Base-by-base conservation (phyloP, 2,797 vertebrate genomes). In the Coranthus polyacanthus region DNA sequence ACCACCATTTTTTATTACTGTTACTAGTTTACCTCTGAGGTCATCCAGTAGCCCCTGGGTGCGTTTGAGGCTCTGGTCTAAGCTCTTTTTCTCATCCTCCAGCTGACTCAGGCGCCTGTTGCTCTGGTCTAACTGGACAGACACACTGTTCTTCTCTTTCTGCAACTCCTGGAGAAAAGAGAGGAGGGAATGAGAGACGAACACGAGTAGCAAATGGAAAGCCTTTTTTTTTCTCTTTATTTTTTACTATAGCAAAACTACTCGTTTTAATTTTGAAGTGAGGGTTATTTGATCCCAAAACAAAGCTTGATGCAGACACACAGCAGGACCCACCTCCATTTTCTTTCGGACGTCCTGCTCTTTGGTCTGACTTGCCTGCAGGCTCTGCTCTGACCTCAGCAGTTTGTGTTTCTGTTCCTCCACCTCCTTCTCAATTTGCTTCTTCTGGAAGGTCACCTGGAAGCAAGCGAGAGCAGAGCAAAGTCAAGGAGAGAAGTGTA, bases 341-440 rank as follows among this genome's bases (percentile, higher is more conserved):
- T 72, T 94, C 76, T 92, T 95, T 79, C 83, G 90, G 21, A 95
- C 66, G 37, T 96, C 95, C 6, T 70, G 82, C 74, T 97, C 96
- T 72, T 93, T 93, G 49, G 46, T 70, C 82, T 90, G 91, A 59
- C 88, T 92, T 18, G 85, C 88, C 84, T 93, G 88, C 2, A 95
- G 68, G 21, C 84, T 85, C 81, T 96, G 95, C 54, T 97, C 95
- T 12, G 90, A 90, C 71, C 90, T 87, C 80, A 85, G 80, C 39
- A 95, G 71, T 78, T 93, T 95, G 62, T 96, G 95, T 66, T 93
- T 94, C 16, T 94, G 88, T 36, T 95, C 95, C 18, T 92, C 93
- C 38, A 87, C 52, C 53, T 92, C 90, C 0, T 41, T 93, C 72
- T 96, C 95, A 55, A 95, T 64, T 47, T 81, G 79, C 37, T 83